Evolutionary conservation across 1,140 invertebrate species (phyloP).

Genomic region (Diprion similis): DNA sequence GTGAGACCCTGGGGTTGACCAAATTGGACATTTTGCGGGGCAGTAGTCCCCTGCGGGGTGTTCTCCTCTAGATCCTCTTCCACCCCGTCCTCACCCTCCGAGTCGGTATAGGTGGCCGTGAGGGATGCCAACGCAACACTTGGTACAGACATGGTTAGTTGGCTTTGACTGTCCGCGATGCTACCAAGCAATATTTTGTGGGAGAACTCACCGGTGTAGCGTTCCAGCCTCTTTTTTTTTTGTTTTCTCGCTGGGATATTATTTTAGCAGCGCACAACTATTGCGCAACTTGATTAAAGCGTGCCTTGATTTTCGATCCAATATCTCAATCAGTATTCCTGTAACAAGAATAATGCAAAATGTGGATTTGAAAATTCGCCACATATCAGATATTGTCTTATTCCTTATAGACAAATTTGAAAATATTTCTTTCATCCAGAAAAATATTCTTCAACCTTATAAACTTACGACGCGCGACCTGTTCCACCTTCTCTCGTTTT

Average conservation of each 20-base stretch:
- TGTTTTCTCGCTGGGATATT: slow-evolving; percentile 15
- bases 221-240: slow-evolving; percentile 30
- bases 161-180: slow-evolving; percentile 56
- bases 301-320: not conserved
- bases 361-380: not conserved
- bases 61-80: slow-evolving; percentile 66
- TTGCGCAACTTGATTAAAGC: slow-evolving; percentile 11
- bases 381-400: not conserved
- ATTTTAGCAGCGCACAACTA: not conserved
- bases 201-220: slow-evolving; percentile 58
- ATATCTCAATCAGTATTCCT: not conserved
- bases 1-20: slow-evolving; percentile 45
- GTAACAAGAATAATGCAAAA: not conserved
- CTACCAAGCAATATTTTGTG: slow-evolving; percentile 60
- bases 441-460: no score
- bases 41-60: slow-evolving; percentile 44
- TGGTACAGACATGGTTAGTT: slow-evolving; percentile 63
- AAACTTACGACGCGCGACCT: no score
- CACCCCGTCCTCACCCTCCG: slow-evolving; percentile 79
- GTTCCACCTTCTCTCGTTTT: not conserved
- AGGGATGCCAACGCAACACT: slow-evolving; percentile 75
- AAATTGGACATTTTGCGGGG: slow-evolving; percentile 48
- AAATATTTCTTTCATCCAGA: no score
- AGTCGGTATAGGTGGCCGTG: slow-evolving; percentile 84
- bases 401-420: not conserved